Evolutionary conservation across 2,888 invertebrate genomes (phyloP).

Genomic region (Lacanobia wlatinum): DNA sequence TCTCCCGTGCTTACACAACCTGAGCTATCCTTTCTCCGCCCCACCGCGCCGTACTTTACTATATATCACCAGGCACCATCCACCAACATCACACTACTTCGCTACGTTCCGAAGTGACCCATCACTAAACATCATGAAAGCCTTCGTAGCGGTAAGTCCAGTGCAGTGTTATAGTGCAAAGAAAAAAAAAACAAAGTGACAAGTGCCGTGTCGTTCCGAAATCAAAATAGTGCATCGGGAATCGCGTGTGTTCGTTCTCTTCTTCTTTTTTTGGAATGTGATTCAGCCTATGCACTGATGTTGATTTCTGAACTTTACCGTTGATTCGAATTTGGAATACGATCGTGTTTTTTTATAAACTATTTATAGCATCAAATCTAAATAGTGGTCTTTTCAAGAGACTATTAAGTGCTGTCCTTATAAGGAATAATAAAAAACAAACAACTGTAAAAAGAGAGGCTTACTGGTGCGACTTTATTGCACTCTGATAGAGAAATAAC

Average conservation of each 20-base stretch:
- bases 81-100: conserved; percentile 85
- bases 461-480: conserved; percentile 10
- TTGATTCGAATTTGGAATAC: conserved; percentile 52
- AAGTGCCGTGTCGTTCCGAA: conserved; percentile 86
- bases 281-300: conserved; percentile 62
- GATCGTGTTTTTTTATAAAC: conserved; percentile 46
- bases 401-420: conserved; percentile 1
- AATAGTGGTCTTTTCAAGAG: not conserved
- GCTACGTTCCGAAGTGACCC: conserved; percentile 87
- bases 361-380: conserved; percentile 4
- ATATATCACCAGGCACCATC: conserved; percentile 85
- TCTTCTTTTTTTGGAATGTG: conserved; percentile 54
- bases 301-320: conserved; percentile 70
- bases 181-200: conserved; percentile 75
- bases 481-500: conserved; percentile 19
- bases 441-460: not conserved
- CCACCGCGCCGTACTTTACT: conserved; percentile 83
- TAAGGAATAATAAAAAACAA: not conserved
- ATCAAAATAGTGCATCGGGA: conserved; percentile 80
- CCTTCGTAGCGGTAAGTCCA: conserved; percentile 90
- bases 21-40: conserved; percentile 89
- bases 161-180: conserved; percentile 79
- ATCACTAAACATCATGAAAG: conserved; percentile 89
- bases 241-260: conserved; percentile 63
- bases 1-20: conserved; percentile 89